phyloP scores from a whole-genome alignment of 1,140 invertebrate species.

The Ditylenchus dipsaci region DNA sequence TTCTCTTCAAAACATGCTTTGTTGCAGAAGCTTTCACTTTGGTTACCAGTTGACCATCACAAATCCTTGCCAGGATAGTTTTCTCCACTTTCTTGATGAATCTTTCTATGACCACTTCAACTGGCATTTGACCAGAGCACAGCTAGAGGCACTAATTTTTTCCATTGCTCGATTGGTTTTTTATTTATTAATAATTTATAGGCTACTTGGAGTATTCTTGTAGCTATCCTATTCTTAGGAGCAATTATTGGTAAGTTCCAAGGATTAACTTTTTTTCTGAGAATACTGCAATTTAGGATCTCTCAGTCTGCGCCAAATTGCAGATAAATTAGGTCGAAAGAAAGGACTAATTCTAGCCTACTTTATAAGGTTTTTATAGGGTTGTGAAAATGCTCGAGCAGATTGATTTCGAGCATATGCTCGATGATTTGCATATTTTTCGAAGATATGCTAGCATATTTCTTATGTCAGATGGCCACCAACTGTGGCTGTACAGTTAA shows the following conservation, averaged over 20 bases:
- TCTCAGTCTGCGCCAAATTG: constrained; percentile 37
- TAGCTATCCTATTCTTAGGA: constrained; percentile 50
- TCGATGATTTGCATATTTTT: too few species aligned
- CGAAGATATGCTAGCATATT: too few species aligned
- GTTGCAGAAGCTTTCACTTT: constrained; percentile 43
- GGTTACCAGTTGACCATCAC: constrained; percentile 51
- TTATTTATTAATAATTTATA: constrained; percentile 15
- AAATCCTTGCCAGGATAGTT: constrained; percentile 47
- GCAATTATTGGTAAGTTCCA: constrained; percentile 21
- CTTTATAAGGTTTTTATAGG: too few species aligned
- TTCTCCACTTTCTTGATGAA: constrained; percentile 44
- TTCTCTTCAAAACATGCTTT: too few species aligned
- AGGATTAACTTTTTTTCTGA: too few species aligned
- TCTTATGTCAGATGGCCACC: too few species aligned
- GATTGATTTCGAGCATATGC: too few species aligned
- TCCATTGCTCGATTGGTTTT: background rate
- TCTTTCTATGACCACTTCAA: constrained; percentile 15
- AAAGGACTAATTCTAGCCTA: constrained; percentile 45
- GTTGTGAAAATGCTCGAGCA: too few species aligned
- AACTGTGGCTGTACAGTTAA: too few species aligned
- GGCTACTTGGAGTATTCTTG: constrained; percentile 51
- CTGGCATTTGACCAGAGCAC: background rate
- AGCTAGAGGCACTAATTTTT: too few species aligned
- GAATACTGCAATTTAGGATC: constrained; percentile 36
- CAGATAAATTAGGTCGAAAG: constrained; percentile 46